A percentile compares a stretch with the other conserved stretches of the same genome.
Evolutionary conservation across 2,888 invertebrate species (phyloP).

Genomic region (Trypoxylon attenuatum): DNA sequence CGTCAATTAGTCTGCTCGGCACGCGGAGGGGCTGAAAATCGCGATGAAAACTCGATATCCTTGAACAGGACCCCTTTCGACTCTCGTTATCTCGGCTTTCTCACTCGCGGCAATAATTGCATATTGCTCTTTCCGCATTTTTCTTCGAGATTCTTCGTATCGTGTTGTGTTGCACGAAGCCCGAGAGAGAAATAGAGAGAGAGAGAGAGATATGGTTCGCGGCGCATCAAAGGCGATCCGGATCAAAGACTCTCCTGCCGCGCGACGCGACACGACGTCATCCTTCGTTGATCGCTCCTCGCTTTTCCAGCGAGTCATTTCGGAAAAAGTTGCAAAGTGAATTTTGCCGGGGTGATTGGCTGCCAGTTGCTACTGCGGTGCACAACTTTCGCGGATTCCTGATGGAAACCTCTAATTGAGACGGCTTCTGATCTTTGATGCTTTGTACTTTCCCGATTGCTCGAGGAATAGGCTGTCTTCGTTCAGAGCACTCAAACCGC

Average conservation of each 20-base stretch:
- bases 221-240: conserved; percentile 38
- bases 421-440: no score
- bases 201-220: no score
- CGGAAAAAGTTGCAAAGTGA: conserved; percentile 31
- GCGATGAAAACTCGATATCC: conserved; percentile 46
- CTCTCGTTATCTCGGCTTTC: conserved; percentile 36
- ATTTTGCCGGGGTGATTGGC: conserved; percentile 14
- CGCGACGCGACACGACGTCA: conserved; percentile 22
- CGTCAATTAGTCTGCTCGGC: conserved; percentile 31
- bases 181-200: conserved; percentile 8
- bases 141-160: neutral
- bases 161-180: no score
- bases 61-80: conserved; percentile 21
- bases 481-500: no score
- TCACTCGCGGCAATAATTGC: conserved; percentile 45
- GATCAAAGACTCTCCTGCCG: no score
- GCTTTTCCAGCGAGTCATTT: neutral
- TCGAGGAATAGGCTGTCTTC: no score
- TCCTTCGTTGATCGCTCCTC: conserved; percentile 36
- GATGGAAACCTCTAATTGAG: no score
- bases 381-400: no score
- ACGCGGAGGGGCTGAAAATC: conserved; percentile 32
- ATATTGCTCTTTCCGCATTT: conserved; percentile 21
- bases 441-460: no score
- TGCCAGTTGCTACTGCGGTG: no score